Evolutionary conservation across 64 coral and sea anemone species (phyloP), one percentile per base, ranked within the genome.

Genomic region (Pocillopora verrucosa): DNA sequence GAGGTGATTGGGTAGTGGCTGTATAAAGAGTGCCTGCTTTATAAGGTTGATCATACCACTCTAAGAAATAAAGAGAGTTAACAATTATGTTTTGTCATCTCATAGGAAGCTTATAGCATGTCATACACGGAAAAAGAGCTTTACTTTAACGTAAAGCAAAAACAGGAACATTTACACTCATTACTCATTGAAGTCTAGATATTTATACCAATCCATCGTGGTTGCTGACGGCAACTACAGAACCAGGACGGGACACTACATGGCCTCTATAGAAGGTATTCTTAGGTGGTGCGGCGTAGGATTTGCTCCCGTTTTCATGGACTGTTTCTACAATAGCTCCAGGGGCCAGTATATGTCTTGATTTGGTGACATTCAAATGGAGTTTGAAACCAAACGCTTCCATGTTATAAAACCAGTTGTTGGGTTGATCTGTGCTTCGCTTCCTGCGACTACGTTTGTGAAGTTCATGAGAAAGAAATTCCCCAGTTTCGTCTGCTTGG

Each of bases 11-110:
- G 90, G 65, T 73, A 92, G 36, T n/a, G 90, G 90, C 61, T 87
- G 90, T 16, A 92, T 56, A 72, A 87, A 92, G 24, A 92, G 76
- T 2, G 86, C 60, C 51, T 92, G 90, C 9, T 87, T 77, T 26
- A 87, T 30, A 5, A 92, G 60, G 51, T 67, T 92, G 9, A 92
- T 92, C 90, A 92, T 92, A 10, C 90, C 90, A 59, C 60, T 92
- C 90, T 92, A 63, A 89, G 26, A 14, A 89, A 36, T 24, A 41
- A 59, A 59, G 19, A 78, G 12, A 81, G 22, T 16, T 2, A 58
- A 75, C 12, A 70, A 11, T 24, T 70, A 11, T 26, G 5, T 10
- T 70, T 70, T 24, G 67, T n/a, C 20, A 70, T 24, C 12, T n/a
- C 20, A 11, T 11, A 10, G 20, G 20, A 70, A 1, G 9, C 22